Evolutionary conservation across 2,888 invertebrate species (phyloP).

Genomic region (Galeruca laticollis): DNA sequence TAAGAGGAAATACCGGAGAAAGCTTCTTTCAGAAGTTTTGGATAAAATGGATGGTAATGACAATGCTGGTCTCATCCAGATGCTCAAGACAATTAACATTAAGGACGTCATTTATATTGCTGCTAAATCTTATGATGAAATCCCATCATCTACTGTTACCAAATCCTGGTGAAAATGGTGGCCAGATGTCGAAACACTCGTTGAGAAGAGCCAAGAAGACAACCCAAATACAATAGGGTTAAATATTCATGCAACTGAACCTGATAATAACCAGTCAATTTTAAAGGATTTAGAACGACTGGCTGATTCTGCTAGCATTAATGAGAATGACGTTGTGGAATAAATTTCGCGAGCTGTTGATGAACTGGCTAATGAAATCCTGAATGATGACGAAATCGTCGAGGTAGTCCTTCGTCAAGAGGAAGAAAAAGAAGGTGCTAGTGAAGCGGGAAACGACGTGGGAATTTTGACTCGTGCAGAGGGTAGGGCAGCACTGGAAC

Average conservation of each 20-base stretch:
- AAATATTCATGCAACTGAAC: neutral
- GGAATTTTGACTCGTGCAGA: too few relatives aligned
- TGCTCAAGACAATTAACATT: neutral
- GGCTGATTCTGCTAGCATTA: neutral
- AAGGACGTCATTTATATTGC: constrained; percentile 1
- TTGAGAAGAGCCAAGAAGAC: too few relatives aligned
- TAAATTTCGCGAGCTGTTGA: neutral
- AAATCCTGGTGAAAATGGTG: neutral
- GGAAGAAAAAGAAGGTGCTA: neutral
- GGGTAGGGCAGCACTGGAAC: too few relatives aligned
- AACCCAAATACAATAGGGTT: too few relatives aligned
- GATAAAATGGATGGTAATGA: neutral
- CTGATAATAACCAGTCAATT: neutral
- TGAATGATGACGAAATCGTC: too few relatives aligned
- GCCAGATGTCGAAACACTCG: too few relatives aligned
- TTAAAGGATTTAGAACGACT: neutral
- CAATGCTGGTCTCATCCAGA: neutral
- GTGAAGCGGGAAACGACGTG: neutral
- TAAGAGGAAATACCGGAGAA: constrained; percentile 49
- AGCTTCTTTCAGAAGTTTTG: neutral
- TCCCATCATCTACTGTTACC: neutral
- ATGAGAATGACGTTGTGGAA: neutral
- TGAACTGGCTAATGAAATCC: neutral
- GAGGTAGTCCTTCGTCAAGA: neutral
- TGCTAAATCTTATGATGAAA: neutral